Base-by-base conservation (phyloP, 2,113 vertebrate species). In the Carassius gibelio region DNA sequence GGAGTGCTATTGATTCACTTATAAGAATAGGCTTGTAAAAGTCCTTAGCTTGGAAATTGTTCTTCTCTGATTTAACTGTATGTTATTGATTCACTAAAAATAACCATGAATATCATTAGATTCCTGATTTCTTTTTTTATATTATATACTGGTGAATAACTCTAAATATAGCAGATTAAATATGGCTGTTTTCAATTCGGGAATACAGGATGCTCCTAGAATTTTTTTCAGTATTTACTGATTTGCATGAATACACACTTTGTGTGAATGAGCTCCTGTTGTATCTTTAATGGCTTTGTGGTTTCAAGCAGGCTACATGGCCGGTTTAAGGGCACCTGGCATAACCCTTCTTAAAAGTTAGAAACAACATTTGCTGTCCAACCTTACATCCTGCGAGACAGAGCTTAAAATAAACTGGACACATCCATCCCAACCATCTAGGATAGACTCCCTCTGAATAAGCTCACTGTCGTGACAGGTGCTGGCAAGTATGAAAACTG, bases 211-310 rank as follows among this genome's bases (percentile, higher is more conserved):
- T 64, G 13, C 34, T 13, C 17, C 48, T 52, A 14, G 19, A 4
- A 26, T 64, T 64, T 80, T 80, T 80, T 80, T 1, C 26, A n/a
- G 76, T 78, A 15, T 80, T 80, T 64, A 10, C 77, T 26, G 38
- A 80, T 80, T 64, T 64, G 59, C 77, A 80, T 80, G 21, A 64
- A 64, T 45, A 80, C 77, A 80, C 77, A 80, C 64, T 64, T 80
- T 45, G 59, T 80, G 77, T 80, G 77, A 80, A 80, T 26, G 77
- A 26, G 57, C 77, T 59, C 36, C 57, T 80, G 57, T 80, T 79
- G 76, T 61, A 79, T 17, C 34, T 78, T 78, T 59, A 76, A 34
- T 13, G 36, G 7, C 4, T 78, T 23, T 1, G 2, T 45, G 36
- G 21, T 74, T 74, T 74, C 38, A 74, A 74, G 19, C 38, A 48